Evolutionary conservation across 2,888 invertebrate genomes (phyloP), one percentile per base, ranked within the genome.

Genomic region (Eupithecia insigniata): DNA sequence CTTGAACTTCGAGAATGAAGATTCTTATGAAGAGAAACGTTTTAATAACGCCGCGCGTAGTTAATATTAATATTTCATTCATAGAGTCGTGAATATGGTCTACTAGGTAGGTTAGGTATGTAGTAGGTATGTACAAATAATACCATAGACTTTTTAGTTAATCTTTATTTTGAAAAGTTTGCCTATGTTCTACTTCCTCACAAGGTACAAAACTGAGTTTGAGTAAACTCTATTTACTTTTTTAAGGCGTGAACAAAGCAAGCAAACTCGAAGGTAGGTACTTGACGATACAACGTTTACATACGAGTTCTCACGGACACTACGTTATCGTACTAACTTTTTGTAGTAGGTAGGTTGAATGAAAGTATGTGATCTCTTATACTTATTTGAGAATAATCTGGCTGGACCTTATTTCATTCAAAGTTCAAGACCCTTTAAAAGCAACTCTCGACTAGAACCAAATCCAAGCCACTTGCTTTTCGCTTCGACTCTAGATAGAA

Each of bases 281-380:
- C 75, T 64, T 39, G 36, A 39, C 77, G 81, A 79, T 78, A 81
- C 79, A 80, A 84, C 86, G 85, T 89, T 87, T 88, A 84, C 87
- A 84, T 85, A 83, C 81, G 83, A 69, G 83, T 92, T 93, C 93
- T 87, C 93, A 92, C 92, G 92, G 84, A 83, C 86, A 80, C 81
- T 80, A 77, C 80, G 80, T 82, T 82, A 83, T 78, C 76, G 83
- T 83, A 89, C 87, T 83, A 83, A 89, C 87, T 85, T 88, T 89
- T 88, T 83, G 79, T 83, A 4, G 51, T 51, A 55, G 16, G 51
- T 51, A 55, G 16, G 64, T 55, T 22, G 14, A 55, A 86, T 81
- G 89, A 88, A 88, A 90, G 87, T 85, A 84, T 83, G 83, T 81
- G 84, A 83, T 85, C 12, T 43, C 43, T 77, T 80, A 78, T 80